Conservation (phyloP, 1,140 invertebrate genomes). For the Drosophila fuyamai region DNA sequence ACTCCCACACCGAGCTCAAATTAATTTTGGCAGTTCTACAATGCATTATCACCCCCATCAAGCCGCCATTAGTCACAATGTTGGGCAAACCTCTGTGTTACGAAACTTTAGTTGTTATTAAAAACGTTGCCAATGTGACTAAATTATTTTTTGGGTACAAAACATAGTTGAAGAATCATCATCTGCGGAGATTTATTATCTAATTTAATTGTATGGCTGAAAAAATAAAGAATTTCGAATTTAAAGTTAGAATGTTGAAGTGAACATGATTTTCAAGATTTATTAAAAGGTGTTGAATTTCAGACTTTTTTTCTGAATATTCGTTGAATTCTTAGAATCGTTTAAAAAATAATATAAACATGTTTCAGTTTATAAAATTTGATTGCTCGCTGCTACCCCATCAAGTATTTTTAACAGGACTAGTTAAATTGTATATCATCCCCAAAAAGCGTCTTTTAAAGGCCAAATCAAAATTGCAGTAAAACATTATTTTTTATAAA, state of each 20-base stretch:
- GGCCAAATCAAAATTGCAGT: too few species aligned
- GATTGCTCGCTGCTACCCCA: too few species aligned
- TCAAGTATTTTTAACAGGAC: too few species aligned
- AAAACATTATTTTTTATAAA: too few species aligned
- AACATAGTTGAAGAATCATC: background rate
- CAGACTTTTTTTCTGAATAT: too few species aligned
- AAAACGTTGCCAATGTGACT: conserved; percentile 1
- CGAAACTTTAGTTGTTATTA: conserved; percentile 13
- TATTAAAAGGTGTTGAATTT: background rate
- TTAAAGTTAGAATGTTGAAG: background rate
- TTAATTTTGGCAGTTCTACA: conserved; percentile 24
- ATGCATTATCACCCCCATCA: conserved; percentile 28
- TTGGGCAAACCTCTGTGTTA: conserved; percentile 1
- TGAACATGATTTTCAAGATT: background rate
- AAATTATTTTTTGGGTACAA: conserved; percentile 2
- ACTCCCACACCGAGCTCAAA: conserved; percentile 32
- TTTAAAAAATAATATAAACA: too few species aligned
- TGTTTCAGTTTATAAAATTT: too few species aligned
- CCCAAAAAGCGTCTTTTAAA: too few species aligned
- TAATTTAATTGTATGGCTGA: conserved; percentile 4
- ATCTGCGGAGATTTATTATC: conserved; percentile 2
- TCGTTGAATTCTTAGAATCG: too few species aligned
- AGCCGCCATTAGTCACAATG: conserved; percentile 15
- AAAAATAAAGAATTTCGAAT: conserved; percentile 9
- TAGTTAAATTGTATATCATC: too few species aligned